Base-by-base conservation (phyloP, 64 coral and sea anemone genomes). In the Montipora sp. region DNA sequence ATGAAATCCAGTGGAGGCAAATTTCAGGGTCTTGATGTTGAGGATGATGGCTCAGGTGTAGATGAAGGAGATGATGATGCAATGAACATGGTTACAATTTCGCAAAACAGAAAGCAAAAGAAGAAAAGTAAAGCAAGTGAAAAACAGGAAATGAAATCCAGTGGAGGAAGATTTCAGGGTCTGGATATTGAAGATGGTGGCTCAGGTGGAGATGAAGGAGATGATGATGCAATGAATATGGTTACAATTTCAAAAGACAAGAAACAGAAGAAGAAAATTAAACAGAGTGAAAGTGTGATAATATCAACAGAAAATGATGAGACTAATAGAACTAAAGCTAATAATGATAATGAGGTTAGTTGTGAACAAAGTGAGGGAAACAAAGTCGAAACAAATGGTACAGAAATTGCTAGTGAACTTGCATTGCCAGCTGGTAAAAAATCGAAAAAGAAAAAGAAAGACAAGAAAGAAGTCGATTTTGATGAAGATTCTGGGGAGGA, bases 381-480 rank as follows among this genome's bases (percentile, higher is more conserved):
- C 87, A 44, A 50, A 14, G 13, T 84, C 16, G 79, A 80, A 27
- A 15, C 75, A 94, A 90, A 91, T 91, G 46, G 78, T 18, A 55
- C 76, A 70, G 86, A 49, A 81, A 46, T 79, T 88, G 22, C 49
- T 16, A 83, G 88, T 73, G 78, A 88, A 73, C 7, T 51, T 65
- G 9, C 18, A 53, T 58, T 14, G 5, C 16, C 82, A 48, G 15
- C 83, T 66, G 73, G 77, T 59, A 97, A 94, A 93, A 97, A 97
- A 89, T 88, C 89, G 20, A 97, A 94, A 84, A 94, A 97, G 91
- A 89, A 85, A 67, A 97, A 94, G 79, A 97, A 94, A 57, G 72
- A 74, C 43, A 96, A 96, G 87, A 93, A 93, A 69, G 91, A 97
- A 48, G 87, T 94, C 72, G 96, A 98, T 70, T 92, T 99, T 72